Conservation (phyloP, 2,888 invertebrate genomes). For the Drosophila atripex region DNA sequence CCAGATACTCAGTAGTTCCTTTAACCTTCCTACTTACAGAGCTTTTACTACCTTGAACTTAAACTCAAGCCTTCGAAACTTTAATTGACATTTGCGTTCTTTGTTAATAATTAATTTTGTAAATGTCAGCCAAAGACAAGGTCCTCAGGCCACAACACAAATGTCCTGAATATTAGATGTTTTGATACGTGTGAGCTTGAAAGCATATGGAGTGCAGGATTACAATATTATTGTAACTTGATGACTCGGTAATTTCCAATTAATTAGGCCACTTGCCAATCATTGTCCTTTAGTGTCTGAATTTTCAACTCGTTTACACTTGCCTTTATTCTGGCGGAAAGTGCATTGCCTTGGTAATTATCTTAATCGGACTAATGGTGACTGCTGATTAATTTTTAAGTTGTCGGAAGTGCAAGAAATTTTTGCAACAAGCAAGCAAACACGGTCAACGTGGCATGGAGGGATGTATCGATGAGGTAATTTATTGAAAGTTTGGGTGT, state of each 20-base stretch:
- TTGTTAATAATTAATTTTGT: not conserved
- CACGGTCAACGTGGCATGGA: not conserved
- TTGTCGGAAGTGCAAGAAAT: not conserved
- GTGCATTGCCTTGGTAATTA: slow-evolving; percentile 18
- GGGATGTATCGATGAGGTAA: no score
- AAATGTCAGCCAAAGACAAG: not conserved
- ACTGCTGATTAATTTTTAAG: slow-evolving; percentile 16
- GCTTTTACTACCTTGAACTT: slow-evolving; percentile 3
- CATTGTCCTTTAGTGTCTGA: not conserved
- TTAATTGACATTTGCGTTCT: not conserved
- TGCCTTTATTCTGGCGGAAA: not conserved
- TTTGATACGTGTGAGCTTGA: not conserved
- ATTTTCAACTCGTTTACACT: not conserved
- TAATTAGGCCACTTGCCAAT: slow-evolving; percentile 22
- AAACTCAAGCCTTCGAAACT: not conserved
- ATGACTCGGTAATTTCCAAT: slow-evolving; percentile 6
- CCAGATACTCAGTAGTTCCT: not conserved
- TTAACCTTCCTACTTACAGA: slow-evolving; percentile 3
- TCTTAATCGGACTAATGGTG: slow-evolving; percentile 27
- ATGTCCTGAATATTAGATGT: slow-evolving; percentile 7
- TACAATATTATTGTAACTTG: slow-evolving; percentile 21
- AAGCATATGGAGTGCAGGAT: not conserved
- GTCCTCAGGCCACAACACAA: not conserved
- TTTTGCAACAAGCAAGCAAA: not conserved
- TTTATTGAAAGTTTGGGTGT: no score